Evolutionary conservation across 2,797 vertebrate species (phyloP).

Genomic region (Myoxocephalus aenaeus): DNA sequence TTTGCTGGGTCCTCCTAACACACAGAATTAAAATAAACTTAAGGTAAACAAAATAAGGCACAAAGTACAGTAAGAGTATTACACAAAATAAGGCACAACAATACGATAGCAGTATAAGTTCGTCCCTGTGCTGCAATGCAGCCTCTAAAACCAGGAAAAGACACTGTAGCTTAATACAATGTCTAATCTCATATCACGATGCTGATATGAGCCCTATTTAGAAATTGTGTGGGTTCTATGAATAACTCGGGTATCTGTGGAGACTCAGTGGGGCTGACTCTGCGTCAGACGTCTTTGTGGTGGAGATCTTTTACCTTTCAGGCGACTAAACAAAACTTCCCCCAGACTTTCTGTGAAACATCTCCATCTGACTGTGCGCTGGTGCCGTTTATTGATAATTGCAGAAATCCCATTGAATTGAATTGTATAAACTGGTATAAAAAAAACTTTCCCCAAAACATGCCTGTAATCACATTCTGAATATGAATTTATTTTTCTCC

Average conservation of each 20-base stretch:
- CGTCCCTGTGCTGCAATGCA: not conserved
- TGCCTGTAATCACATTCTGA: conserved; percentile 24
- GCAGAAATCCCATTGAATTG: conserved; percentile 8
- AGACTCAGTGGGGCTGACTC: conserved; percentile 6
- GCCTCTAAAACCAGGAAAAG: not conserved
- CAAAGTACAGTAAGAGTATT: too few species aligned
- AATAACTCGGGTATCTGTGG: conserved; percentile 4
- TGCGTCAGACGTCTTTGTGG: not conserved
- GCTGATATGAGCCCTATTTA: conserved; percentile 2
- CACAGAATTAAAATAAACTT: too few species aligned
- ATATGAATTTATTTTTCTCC: not conserved
- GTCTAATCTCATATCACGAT: not conserved
- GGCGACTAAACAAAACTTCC: not conserved
- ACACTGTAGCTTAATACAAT: not conserved
- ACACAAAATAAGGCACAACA: too few species aligned
- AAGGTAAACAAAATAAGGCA: too few species aligned
- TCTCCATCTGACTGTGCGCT: not conserved
- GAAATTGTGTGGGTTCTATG: conserved; percentile 1
- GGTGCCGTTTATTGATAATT: conserved; percentile 9
- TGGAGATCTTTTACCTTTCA: not conserved
- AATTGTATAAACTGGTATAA: conserved; percentile 27
- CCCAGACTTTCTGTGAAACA: not conserved
- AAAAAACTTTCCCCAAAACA: conserved; percentile 14
- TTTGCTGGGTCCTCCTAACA: too few species aligned
- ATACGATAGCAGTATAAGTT: not conserved